phyloP scores from a whole-genome alignment of 2,888 invertebrate species.

The Muschampia plurimacula region DNA sequence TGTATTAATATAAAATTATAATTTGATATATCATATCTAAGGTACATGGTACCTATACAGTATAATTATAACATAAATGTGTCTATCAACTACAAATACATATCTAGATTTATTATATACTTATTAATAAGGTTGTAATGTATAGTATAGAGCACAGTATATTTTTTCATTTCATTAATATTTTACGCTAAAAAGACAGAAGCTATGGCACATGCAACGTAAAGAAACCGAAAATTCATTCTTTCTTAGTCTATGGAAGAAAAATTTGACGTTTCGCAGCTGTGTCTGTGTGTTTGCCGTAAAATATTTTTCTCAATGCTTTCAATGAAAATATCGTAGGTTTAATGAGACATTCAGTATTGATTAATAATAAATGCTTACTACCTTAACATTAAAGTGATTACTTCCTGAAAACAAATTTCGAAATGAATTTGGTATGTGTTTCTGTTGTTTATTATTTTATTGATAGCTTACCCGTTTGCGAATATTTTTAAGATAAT shows the following conservation, averaged over 20 bases:
- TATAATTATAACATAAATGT: too few species aligned
- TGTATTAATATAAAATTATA: too few species aligned
- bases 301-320: conserved; percentile 40
- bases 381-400: conserved; percentile 8
- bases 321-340: conserved; percentile 22
- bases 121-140: too few species aligned
- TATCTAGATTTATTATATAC: too few species aligned
- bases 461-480: conserved; percentile 16
- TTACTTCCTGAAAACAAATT: conserved; percentile 12
- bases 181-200: not conserved
- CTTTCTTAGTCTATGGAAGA: too few species aligned
- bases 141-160: too few species aligned
- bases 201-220: not conserved
- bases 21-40: too few species aligned
- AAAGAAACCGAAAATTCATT: too few species aligned
- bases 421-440: conserved; percentile 49
- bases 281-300: conserved; percentile 54
- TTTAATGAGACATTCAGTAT: conserved; percentile 6
- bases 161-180: not conserved
- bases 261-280: conserved; percentile 78
- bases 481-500: conserved; percentile 21
- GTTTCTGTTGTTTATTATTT: conserved; percentile 42
- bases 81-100: too few species aligned
- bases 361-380: not conserved
- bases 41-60: too few species aligned